Evolutionary conservation across 2,113 vertebrate species (phyloP).

Genomic region (Aldabrachelys gigantea): DNA sequence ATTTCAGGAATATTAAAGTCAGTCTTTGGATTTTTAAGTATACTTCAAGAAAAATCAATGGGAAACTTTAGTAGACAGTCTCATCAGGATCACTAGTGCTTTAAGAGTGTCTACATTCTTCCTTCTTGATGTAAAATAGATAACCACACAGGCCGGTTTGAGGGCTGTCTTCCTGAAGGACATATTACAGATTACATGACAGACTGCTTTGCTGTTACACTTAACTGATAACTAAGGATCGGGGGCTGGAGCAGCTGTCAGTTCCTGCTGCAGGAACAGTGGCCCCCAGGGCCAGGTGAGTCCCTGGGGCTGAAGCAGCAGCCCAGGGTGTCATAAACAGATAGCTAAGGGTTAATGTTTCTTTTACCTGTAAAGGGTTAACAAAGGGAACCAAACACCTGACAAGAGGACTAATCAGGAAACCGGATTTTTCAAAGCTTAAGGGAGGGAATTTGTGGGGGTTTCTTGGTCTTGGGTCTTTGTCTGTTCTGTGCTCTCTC

Average conservation of each 20-base stretch:
- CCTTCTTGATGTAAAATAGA: neutral
- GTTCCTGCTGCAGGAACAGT: neutral
- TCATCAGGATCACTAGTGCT: neutral
- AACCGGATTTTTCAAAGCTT: too few relatives aligned
- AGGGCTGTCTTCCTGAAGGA: neutral
- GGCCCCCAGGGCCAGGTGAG: too few relatives aligned
- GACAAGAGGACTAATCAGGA: too few relatives aligned
- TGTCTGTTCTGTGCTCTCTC: too few relatives aligned
- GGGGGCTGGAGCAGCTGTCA: too few relatives aligned
- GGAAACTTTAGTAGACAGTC: neutral
- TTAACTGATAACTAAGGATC: neutral
- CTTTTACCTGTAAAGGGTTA: too few relatives aligned
- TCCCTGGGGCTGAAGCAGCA: too few relatives aligned
- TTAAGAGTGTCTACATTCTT: neutral
- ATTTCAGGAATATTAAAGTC: neutral
- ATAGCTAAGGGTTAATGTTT: too few relatives aligned
- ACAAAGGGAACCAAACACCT: too few relatives aligned
- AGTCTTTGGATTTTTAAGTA: neutral
- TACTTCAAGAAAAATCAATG: neutral
- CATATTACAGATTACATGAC: neutral
- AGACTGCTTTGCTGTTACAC: neutral
- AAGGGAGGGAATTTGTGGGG: too few relatives aligned
- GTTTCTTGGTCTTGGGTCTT: too few relatives aligned
- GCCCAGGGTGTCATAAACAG: too few relatives aligned
- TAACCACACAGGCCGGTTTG: neutral